These are phyloP conservation scores for Cylindroiulus punctatus DNA, from an alignment of 2,888 invertebrate genomes.

Conservation along the genomic window DNA sequence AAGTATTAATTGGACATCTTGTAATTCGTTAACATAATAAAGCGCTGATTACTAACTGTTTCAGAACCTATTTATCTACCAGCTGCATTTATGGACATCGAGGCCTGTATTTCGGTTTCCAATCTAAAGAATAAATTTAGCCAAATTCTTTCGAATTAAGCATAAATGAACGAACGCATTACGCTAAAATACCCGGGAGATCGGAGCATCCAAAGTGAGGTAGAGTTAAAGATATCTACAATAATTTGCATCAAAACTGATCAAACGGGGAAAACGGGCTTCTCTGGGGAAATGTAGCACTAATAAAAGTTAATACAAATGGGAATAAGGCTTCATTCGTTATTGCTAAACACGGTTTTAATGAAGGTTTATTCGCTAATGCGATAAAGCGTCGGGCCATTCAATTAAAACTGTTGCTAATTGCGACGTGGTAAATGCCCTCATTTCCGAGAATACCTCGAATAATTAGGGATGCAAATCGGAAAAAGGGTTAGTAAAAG, in stretches of 20 bases:
- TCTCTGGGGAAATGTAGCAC: constrained; percentile 42
- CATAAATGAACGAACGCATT: neutral
- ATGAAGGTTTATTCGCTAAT: constrained; percentile 43
- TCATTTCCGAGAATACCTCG: constrained; percentile 31
- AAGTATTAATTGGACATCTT: neutral
- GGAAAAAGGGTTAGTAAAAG: neutral
- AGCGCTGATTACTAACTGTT: neutral
- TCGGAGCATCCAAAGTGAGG: constrained; percentile 3
- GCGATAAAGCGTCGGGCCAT: constrained; percentile 25
- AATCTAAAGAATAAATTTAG: neutral
- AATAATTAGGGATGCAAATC: neutral
- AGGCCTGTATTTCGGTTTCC: neutral
- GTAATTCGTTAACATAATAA: neutral
- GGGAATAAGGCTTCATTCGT: constrained; percentile 36
- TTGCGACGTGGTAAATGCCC: constrained; percentile 16
- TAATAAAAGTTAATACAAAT: constrained; percentile 41
- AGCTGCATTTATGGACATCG: neutral
- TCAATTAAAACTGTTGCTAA: constrained; percentile 37
- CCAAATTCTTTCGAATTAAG: neutral
- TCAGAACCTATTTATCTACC: neutral
- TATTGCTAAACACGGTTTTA: constrained; percentile 39
- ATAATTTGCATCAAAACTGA: constrained; percentile 39
- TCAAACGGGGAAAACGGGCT: neutral
- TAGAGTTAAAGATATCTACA: neutral
- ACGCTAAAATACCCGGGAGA: constrained; percentile 18